Base-by-base conservation (phyloP, 2,888 invertebrate species). In the Eurytoma adleriae region DNA sequence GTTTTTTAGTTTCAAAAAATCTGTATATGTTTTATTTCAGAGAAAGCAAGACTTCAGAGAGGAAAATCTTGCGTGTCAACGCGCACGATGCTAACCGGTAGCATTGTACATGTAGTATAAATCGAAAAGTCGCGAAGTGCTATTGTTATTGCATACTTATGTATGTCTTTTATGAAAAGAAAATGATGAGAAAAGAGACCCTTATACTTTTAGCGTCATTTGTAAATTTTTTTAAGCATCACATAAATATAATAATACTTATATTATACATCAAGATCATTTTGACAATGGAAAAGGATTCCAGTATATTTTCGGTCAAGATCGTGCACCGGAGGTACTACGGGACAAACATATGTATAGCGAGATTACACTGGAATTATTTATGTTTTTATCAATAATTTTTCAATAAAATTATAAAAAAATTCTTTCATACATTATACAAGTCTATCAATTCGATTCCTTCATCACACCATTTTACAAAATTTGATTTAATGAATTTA, bases 341-440 rank as follows among this genome's bases (percentile, higher is more conserved):
- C 40, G 56, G 54, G 30, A 80, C 61, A 50, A 73, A 69, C 20
- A 61, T 72, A 27, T 79, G 78, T 82, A 82, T 84, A 85, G 82
- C 82, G 67, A 83, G 82, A 85, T 84, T 83, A 83, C 84, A 86
- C 79, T 86, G 84, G 81, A 84, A 84, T 86, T 85, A 87, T 86
- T 88, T 87, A 86, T 87, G 86, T 88, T 88, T 87, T 87, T 85
- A 87, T 88, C 83, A 82, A 86, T 86, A 84, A 86, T 87, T 88
- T 87, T 88, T 85, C 83, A 88, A 88, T 88, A 88, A 88, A 88
- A 86, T 77, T 82, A 77, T 82, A 77, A 80, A 84, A 84, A 83
- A 84, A 78, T 78, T 72, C 50, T 80, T 80, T 81, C 76, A n/a
- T 79, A 76, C 16, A 66, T 77, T 48, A 13, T 10, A 1, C 52